A percentile compares a stretch with the other conserved stretches of the same genome.
phyloP scores from a whole-genome alignment of 2,113 vertebrate species.

The Coptodon bakossiorum region DNA sequence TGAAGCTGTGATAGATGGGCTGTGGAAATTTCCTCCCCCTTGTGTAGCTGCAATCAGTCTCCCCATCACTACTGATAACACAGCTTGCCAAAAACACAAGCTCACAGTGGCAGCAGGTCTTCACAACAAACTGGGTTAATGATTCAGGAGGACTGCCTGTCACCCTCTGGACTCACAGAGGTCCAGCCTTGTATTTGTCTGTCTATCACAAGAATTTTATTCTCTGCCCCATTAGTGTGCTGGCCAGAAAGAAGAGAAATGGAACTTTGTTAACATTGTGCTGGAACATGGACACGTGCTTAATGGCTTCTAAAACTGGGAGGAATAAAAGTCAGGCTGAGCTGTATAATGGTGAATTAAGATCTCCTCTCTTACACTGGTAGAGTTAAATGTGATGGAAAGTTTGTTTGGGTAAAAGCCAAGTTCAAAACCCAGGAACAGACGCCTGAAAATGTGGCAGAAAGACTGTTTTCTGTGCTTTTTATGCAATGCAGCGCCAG shows the following conservation, averaged over 20 bases:
- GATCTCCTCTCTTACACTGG: not conserved
- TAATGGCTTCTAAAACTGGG: not conserved
- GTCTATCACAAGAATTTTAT: conserved; percentile 10
- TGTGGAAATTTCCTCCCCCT: conserved; percentile 50
- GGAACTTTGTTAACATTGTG: not conserved
- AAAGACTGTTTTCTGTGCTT: not conserved
- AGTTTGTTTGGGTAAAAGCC: not conserved
- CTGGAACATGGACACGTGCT: not conserved
- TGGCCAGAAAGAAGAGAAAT: not conserved
- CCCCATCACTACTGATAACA: conserved; percentile 59
- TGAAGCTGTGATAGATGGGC: conserved; percentile 58
- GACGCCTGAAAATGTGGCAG: not conserved
- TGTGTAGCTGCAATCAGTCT: conserved; percentile 53
- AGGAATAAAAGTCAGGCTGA: not conserved
- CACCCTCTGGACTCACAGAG: conserved; percentile 47
- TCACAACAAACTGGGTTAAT: conserved; percentile 61
- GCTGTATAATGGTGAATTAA: not conserved
- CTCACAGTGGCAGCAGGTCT: conserved; percentile 45
- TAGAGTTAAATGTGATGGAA: not conserved
- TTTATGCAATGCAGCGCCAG: not conserved
- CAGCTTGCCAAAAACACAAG: conserved; percentile 57
- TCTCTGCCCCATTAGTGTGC: not conserved
- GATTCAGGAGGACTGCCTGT: conserved; percentile 56
- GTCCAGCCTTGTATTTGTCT: conserved; percentile 22
- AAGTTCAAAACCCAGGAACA: not conserved